Percentiles rank a stretch among this genome's conserved stretches.
Conservation (phyloP, 2,113 vertebrate species). For the Dicrurus megarhynchus region DNA sequence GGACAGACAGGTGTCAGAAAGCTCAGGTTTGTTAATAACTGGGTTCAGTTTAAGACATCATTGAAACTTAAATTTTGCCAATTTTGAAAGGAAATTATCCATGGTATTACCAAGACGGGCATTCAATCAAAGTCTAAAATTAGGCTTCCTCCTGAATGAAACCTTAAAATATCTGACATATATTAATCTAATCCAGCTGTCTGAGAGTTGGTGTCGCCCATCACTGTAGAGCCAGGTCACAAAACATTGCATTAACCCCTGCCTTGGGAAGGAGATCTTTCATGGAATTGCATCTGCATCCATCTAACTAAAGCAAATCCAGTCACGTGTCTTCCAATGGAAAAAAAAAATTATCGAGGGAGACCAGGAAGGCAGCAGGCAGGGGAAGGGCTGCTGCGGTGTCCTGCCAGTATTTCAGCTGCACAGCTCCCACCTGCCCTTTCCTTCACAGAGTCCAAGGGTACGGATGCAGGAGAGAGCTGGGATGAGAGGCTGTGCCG, state of each 20-base stretch:
- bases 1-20: background rate
- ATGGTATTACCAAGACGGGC: background rate
- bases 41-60: background rate
- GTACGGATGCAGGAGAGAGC: background rate
- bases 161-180: background rate
- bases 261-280: background rate
- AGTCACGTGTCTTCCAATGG: background rate
- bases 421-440: background rate
- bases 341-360: background rate
- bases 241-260: constrained; percentile 11
- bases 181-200: constrained; percentile 17
- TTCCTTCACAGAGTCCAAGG: background rate
- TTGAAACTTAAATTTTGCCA: background rate
- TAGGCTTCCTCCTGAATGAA: constrained; percentile 3
- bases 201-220: background rate
- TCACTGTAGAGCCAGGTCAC: background rate
- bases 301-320: background rate
- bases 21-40: background rate
- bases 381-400: fast-evolving
- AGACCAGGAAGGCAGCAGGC: background rate
- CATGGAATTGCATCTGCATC: background rate
- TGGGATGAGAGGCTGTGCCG: constrained; percentile 19
- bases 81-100: constrained; percentile 1
- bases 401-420: background rate
- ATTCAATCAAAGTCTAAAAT: constrained; percentile 46